Conservation (phyloP, 2,888 invertebrate genomes). For the Nomada lathburiana region DNA sequence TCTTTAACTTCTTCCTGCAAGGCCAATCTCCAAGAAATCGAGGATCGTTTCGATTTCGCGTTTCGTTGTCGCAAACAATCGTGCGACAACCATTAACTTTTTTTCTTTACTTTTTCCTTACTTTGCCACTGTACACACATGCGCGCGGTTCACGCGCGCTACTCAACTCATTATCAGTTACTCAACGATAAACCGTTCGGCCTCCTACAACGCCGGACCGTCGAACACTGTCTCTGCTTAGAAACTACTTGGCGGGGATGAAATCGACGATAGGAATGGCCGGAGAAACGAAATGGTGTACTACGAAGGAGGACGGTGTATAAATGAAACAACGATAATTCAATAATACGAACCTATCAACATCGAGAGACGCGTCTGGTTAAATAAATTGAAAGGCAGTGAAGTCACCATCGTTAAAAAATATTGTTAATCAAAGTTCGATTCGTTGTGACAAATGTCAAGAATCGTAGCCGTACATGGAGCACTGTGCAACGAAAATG, state of each 20-base stretch:
- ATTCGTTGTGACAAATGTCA: too few relatives aligned
- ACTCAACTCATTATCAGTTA: slow-evolving; percentile 60
- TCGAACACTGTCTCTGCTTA: slow-evolving; percentile 81
- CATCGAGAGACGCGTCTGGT: slow-evolving; percentile 41
- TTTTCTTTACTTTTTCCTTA: not conserved
- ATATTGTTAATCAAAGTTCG: not conserved
- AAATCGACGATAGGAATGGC: slow-evolving; percentile 57
- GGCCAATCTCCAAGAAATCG: slow-evolving; percentile 45
- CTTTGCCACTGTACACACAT: slow-evolving; percentile 83
- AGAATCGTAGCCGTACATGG: too few relatives aligned
- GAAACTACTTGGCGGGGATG: slow-evolving; percentile 68
- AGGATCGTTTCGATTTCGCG: slow-evolving; percentile 1
- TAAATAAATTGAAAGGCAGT: not conserved
- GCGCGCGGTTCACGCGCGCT: slow-evolving; percentile 65
- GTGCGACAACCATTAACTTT: slow-evolving; percentile 36
- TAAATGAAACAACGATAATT: slow-evolving; percentile 42
- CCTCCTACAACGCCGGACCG: slow-evolving; percentile 79
- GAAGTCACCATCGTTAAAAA: not conserved
- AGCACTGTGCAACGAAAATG: too few relatives aligned
- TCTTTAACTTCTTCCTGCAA: not conserved
- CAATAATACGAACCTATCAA: slow-evolving; percentile 23
- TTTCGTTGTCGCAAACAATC: slow-evolving; percentile 28
- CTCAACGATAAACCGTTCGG: slow-evolving; percentile 80
- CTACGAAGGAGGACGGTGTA: slow-evolving; percentile 41
- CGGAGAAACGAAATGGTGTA: slow-evolving; percentile 55